These are phyloP conservation scores for Orycteropus afer DNA, from an alignment of 2,113 vertebrate species.

Conservation along the genomic window DNA sequence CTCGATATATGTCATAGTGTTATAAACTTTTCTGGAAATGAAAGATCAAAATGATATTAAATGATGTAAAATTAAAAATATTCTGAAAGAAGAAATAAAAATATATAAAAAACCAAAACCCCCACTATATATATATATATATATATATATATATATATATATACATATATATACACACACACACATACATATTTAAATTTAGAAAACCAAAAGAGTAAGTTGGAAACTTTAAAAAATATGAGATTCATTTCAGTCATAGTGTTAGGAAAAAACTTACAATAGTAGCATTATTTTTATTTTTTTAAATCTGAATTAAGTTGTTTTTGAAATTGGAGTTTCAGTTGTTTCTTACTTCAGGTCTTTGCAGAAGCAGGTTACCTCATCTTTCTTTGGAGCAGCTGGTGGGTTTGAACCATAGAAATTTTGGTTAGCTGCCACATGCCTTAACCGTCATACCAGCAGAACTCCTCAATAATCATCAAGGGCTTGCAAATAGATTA, in stretches of 20 bases:
- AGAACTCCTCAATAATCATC: no score
- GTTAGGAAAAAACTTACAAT: constrained; percentile 16
- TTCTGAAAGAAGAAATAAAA: neutral
- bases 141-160: no score
- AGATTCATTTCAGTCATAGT: neutral
- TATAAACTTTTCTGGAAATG: constrained; percentile 10
- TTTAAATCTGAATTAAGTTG: neutral
- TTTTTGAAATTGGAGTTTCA: fast-evolving
- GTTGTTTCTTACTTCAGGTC: neutral
- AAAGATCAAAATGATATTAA: neutral
- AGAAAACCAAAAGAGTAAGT: constrained; percentile 47
- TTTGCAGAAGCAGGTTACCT: no score
- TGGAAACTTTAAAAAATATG: neutral
- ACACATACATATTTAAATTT: neutral
- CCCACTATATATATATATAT: no score
- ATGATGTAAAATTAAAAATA: neutral
- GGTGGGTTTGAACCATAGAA: no score
- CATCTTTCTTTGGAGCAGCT: no score
- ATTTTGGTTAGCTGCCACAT: no score
- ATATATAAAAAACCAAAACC: no score
- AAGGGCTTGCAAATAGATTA: neutral
- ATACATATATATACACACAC: no score
- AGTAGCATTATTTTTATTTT: neutral
- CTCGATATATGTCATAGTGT: neutral
- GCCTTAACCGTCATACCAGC: no score